Conservation (phyloP, 2,888 invertebrate genomes). For the Meteorus colon region DNA sequence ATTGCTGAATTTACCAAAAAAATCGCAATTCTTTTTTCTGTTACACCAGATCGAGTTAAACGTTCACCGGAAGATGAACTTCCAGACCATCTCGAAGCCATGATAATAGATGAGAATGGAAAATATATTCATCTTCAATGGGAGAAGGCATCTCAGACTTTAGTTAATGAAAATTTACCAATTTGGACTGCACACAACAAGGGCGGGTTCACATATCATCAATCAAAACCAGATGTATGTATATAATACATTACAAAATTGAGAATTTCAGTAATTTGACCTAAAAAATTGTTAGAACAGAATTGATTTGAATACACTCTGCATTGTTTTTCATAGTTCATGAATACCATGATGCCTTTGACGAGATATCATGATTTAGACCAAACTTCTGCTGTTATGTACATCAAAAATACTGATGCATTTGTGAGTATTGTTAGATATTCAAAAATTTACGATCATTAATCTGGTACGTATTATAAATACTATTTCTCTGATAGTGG, state of each 20-base stretch:
- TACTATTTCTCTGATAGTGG: background rate
- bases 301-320: too few species aligned
- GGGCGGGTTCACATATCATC: background rate
- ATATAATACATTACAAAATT: background rate
- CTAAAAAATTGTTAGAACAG: too few species aligned
- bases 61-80: background rate
- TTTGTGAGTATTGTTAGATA: background rate
- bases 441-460: background rate
- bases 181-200: background rate
- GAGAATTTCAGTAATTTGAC: too few species aligned
- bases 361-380: background rate
- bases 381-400: background rate
- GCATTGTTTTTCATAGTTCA: background rate
- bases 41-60: background rate
- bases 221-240: background rate
- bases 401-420: background rate
- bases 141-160: background rate
- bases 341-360: background rate
- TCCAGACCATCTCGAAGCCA: background rate
- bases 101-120: background rate
- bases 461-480: background rate
- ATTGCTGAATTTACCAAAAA: too few species aligned
- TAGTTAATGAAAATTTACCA: background rate
- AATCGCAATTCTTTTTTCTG: background rate
- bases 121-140: background rate